phyloP scores from a whole-genome alignment of 2,797 vertebrate species.

The Fistularia tabacaria region DNA sequence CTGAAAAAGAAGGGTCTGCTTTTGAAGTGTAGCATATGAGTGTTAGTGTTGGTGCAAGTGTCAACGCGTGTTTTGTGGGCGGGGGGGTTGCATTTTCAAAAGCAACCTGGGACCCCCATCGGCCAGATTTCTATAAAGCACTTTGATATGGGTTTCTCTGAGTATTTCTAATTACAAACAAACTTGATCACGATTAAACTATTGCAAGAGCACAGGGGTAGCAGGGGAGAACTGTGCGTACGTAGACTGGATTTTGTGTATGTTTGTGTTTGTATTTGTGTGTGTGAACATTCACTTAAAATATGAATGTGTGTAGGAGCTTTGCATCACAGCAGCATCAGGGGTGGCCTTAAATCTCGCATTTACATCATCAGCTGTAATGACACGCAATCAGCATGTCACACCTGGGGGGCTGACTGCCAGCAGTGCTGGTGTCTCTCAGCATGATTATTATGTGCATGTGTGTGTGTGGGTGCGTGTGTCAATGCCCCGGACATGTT shows the following conservation, averaged over 20 bases:
- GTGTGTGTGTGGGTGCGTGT: constrained; percentile 23
- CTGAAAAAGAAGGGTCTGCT: constrained; percentile 58
- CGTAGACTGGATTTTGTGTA: background rate
- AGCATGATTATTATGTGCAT: constrained; percentile 46
- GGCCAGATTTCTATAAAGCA: constrained; percentile 75
- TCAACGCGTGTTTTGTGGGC: background rate
- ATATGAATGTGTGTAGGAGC: constrained; percentile 6
- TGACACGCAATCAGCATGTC: constrained; percentile 52
- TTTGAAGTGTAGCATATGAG: constrained; percentile 63
- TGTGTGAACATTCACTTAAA: constrained; percentile 8
- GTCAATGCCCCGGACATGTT: constrained; percentile 43
- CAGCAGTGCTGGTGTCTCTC: constrained; percentile 47
- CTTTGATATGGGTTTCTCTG: constrained; percentile 75
- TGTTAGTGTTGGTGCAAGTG: constrained; percentile 12
- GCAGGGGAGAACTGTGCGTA: constrained; percentile 55
- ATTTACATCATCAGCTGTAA: constrained; percentile 50
- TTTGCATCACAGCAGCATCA: constrained; percentile 26
- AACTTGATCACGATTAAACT: constrained; percentile 79
- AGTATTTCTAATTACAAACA: constrained; percentile 82
- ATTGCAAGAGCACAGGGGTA: constrained; percentile 60
- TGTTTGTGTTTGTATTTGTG: constrained; percentile 11
- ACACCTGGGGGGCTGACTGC: constrained; percentile 60
- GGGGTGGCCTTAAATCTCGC: constrained; percentile 45
- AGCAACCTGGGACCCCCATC: constrained; percentile 74
- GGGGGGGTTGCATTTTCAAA: constrained; percentile 64